phyloP scores from a whole-genome alignment of 2,888 invertebrate species.

The Pseudococcus longispinus region DNA sequence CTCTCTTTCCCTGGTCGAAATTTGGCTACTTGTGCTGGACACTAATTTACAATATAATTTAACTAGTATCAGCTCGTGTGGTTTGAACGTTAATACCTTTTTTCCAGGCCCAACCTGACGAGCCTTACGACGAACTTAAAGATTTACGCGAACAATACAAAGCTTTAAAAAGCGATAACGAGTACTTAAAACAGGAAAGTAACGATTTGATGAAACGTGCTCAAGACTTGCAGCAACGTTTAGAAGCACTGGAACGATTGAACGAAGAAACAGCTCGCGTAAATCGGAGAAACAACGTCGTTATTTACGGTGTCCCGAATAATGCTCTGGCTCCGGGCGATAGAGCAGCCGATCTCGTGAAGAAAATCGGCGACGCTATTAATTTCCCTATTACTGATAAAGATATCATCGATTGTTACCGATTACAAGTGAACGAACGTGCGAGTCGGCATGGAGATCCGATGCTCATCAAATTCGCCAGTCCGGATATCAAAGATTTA shows the following conservation, averaged over 20 bases:
- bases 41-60: background rate
- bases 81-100: background rate
- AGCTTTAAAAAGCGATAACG: slow-evolving; percentile 29
- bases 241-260: slow-evolving; percentile 13
- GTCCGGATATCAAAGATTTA: slow-evolving; percentile 14
- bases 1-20: background rate
- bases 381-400: slow-evolving; percentile 20
- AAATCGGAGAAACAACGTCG: slow-evolving; percentile 23
- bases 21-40: background rate
- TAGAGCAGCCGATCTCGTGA: background rate
- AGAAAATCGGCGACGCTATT: slow-evolving; percentile 34
- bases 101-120: background rate
- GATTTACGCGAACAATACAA: slow-evolving; percentile 36
- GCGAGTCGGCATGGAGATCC: slow-evolving; percentile 7
- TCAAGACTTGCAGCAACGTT: slow-evolving; percentile 15
- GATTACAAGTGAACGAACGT: background rate
- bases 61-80: background rate
- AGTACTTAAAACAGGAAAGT: slow-evolving; percentile 25
- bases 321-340: background rate
- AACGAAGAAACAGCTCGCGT: slow-evolving; percentile 4
- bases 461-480: slow-evolving; percentile 13
- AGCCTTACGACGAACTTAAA: background rate
- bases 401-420: slow-evolving; percentile 10
- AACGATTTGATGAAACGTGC: background rate
- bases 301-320: slow-evolving; percentile 6